phyloP scores from a whole-genome alignment of 1,140 invertebrate genomes.

The Ostrea denselamellosa region DNA sequence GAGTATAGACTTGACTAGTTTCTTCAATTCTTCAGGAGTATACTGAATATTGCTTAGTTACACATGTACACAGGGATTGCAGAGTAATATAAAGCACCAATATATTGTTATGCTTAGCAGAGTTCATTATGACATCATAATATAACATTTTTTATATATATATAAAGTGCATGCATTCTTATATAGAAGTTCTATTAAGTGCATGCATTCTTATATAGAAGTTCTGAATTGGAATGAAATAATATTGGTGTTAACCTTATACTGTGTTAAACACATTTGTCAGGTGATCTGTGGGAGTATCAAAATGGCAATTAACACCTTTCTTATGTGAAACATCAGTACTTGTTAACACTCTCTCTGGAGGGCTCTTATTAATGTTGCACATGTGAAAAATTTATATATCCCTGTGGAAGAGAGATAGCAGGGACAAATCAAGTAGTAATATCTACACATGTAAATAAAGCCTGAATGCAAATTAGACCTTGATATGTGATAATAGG shows the following conservation, averaged over 20 bases:
- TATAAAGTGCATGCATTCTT: too few relatives aligned
- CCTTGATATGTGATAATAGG: conserved; percentile 28
- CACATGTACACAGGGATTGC: too few relatives aligned
- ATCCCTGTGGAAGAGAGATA: conserved; percentile 1
- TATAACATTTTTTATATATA: too few relatives aligned
- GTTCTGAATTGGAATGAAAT: neutral
- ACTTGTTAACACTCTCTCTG: neutral
- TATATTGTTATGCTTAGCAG: too few relatives aligned
- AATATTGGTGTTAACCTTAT: neutral
- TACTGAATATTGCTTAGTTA: too few relatives aligned
- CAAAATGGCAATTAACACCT: conserved; percentile 20
- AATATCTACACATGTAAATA: neutral
- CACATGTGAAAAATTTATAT: neutral
- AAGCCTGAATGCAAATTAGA: neutral
- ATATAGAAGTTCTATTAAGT: too few relatives aligned
- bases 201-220: too few relatives aligned
- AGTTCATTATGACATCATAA: too few relatives aligned
- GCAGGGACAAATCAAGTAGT: neutral
- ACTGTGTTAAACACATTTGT: neutral
- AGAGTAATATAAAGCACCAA: too few relatives aligned
- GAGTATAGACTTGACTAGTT: too few relatives aligned
- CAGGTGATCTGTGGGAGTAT: neutral
- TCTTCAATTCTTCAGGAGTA: too few relatives aligned
- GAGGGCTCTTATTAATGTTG: neutral
- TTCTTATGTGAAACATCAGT: neutral